These are phyloP conservation scores for Falco cherrug DNA, from an alignment of 2,797 vertebrate species.

Conservation along the genomic window DNA sequence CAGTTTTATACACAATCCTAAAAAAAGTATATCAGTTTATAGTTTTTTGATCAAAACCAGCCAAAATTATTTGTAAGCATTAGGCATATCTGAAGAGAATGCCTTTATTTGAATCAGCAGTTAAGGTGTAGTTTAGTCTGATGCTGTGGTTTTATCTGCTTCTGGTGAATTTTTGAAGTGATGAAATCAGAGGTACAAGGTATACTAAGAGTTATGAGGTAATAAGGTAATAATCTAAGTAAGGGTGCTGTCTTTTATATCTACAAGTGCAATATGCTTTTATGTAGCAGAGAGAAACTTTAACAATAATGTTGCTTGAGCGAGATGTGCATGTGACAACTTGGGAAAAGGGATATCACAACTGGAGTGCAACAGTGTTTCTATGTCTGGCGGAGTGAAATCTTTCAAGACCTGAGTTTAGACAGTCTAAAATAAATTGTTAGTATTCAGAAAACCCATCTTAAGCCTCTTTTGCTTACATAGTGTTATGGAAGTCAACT, in stretches of 20 bases:
- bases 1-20: neutral
- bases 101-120: neutral
- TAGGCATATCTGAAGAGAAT: neutral
- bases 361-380: no score
- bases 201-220: neutral
- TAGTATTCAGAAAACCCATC: no score
- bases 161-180: conserved; percentile 32
- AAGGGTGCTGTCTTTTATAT: no score
- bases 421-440: no score
- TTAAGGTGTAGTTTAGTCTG: conserved; percentile 34
- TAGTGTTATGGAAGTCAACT: neutral
- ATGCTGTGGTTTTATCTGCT: conserved; percentile 48
- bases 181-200: neutral
- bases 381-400: no score
- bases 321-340: no score
- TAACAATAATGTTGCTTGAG: no score
- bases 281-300: no score
- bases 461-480: no score
- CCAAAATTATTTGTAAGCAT: conserved; percentile 1
- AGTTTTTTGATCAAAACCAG: conserved; percentile 27
- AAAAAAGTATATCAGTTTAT: neutral
- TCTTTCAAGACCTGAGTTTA: no score
- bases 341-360: no score
- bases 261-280: no score
- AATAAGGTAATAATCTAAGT: conserved; percentile 31